Evolutionary conservation across 2,113 vertebrate genomes (phyloP).

Genomic region (Antechinus flavipes): DNA sequence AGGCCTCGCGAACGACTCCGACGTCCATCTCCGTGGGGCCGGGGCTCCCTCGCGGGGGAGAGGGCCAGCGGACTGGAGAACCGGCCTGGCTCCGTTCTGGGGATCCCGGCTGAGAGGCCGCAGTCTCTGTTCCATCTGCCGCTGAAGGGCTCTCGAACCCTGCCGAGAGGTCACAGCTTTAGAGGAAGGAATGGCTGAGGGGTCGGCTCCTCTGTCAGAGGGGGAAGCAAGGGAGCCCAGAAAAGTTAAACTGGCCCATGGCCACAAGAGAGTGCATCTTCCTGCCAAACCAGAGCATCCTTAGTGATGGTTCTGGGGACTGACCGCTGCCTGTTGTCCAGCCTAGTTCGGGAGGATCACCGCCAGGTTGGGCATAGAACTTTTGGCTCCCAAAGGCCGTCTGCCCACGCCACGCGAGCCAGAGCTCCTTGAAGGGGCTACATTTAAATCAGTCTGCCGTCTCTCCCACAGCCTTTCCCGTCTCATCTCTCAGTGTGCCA

Average conservation of each 20-base stretch:
- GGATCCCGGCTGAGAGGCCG: constrained; percentile 11
- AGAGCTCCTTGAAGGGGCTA: neutral
- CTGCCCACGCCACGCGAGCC: neutral
- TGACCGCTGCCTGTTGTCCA: neutral
- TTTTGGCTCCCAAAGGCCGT: neutral
- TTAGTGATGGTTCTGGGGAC: neutral
- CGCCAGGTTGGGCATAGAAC: neutral
- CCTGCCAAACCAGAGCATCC: neutral
- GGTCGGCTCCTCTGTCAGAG: neutral
- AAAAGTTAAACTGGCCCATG: neutral
- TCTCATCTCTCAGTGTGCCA: too few relatives aligned
- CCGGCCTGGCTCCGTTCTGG: constrained; percentile 56
- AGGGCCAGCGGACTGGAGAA: constrained; percentile 40
- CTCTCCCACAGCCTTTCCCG: neutral
- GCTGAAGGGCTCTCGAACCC: constrained; percentile 26
- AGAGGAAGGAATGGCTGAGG: neutral
- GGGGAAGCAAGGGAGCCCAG: neutral
- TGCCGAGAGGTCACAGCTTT: neutral
- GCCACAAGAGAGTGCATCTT: neutral
- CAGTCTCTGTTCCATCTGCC: constrained; percentile 37
- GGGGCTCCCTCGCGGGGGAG: constrained; percentile 57
- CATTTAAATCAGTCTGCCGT: neutral
- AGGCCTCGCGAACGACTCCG: constrained; percentile 75
- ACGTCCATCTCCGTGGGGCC: constrained; percentile 78
- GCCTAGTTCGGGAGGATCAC: too few relatives aligned